phyloP scores from a whole-genome alignment of 2,113 vertebrate species.

The Microcebus lehilahytsara region DNA sequence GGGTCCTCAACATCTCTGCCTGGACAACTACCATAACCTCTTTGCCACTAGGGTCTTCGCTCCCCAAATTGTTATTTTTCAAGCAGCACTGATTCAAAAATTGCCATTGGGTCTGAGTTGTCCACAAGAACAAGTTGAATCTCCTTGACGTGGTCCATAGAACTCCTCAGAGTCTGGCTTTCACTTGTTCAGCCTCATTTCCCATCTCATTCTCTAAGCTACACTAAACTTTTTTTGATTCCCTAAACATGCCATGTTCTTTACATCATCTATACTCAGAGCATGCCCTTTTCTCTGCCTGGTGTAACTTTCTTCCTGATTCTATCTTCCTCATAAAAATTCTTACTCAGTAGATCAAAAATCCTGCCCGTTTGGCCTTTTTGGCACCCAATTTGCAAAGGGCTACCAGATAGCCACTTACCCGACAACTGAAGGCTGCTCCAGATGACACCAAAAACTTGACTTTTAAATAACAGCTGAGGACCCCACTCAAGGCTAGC shows the following conservation, averaged over 20 bases:
- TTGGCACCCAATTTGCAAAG: background rate
- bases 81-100: background rate
- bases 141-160: background rate
- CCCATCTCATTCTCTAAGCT: background rate
- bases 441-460: background rate
- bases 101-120: background rate
- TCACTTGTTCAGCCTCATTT: background rate
- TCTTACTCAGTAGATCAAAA: background rate
- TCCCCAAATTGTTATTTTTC: background rate
- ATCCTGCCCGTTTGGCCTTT: background rate
- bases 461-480: constrained; percentile 33
- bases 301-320: background rate
- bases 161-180: background rate
- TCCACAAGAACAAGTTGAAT: background rate
- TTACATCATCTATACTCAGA: background rate
- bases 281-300: background rate
- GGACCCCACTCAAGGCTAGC: background rate
- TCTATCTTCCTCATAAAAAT: background rate
- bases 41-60: background rate
- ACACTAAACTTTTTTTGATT: background rate
- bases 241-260: background rate
- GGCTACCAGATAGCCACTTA: background rate
- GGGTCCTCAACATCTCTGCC: background rate
- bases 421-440: background rate
- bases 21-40: background rate